phyloP scores from a whole-genome alignment of 2,888 invertebrate species.

The Pammene aurita region DNA sequence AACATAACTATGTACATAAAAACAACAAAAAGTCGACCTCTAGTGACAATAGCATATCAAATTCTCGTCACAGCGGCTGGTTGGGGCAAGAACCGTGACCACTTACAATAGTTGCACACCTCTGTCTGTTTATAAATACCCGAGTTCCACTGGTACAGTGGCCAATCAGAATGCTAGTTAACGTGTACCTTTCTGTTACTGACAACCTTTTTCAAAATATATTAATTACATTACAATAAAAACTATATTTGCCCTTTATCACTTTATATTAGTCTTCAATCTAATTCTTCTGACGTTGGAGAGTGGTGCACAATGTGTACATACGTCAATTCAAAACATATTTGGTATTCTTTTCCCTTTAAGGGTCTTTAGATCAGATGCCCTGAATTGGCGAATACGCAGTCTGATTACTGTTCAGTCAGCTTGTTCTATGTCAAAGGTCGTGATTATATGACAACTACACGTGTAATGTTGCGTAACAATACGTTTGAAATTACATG shows the following conservation, averaged over 20 bases:
- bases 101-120: constrained; percentile 43
- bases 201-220: constrained; percentile 42
- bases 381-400: background rate
- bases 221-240: background rate
- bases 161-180: constrained; percentile 41
- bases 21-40: constrained; percentile 39
- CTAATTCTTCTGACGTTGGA: too few relatives aligned
- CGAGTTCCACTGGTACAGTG: constrained; percentile 16
- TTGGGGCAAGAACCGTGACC: constrained; percentile 41
- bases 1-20: constrained; percentile 34
- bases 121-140: constrained; percentile 37
- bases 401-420: background rate
- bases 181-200: constrained; percentile 36
- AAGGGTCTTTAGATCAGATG: background rate
- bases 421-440: constrained; percentile 8
- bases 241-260: too few relatives aligned
- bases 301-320: too few relatives aligned
- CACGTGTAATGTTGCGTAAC: constrained; percentile 14
- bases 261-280: too few relatives aligned
- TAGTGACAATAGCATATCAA: constrained; percentile 46
- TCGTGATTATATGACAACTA: constrained; percentile 14
- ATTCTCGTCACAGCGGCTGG: constrained; percentile 45
- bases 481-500: constrained; percentile 28
- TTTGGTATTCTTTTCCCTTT: too few relatives aligned
- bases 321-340: too few relatives aligned